Evolutionary conservation across 2,113 vertebrate species (phyloP).

Genomic region (Heterotis niloticus): DNA sequence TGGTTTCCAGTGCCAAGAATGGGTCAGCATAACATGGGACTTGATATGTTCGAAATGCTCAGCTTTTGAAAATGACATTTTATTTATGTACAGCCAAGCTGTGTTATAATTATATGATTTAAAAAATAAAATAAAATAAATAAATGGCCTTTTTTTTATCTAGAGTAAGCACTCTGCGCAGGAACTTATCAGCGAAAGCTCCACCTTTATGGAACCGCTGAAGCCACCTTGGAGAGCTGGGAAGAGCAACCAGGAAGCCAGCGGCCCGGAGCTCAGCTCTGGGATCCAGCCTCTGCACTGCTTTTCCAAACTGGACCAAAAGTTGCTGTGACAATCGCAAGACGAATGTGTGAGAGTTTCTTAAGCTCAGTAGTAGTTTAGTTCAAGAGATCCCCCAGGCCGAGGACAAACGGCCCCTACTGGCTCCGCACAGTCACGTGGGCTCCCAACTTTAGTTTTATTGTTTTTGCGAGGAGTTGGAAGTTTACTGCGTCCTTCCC

Average conservation of each 20-base stretch:
- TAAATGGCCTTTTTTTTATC: conserved; percentile 44
- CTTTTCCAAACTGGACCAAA: conserved; percentile 79
- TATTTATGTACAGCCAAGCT: too few species aligned
- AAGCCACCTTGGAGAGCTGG: conserved; percentile 66
- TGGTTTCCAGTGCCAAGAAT: too few species aligned
- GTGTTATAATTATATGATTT: background rate
- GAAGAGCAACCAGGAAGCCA: conserved; percentile 45
- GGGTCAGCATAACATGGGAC: too few species aligned
- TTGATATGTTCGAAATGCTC: too few species aligned
- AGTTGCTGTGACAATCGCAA: conserved; percentile 95
- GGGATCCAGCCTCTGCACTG: conserved; percentile 33
- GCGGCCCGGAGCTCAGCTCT: conserved; percentile 46
- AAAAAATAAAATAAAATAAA: conserved; percentile 62
- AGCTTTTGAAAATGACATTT: background rate
- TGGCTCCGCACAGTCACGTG: conserved; percentile 99
- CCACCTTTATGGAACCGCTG: conserved; percentile 71
- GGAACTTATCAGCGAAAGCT: conserved; percentile 80
- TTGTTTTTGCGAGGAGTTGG: conserved; percentile 99
- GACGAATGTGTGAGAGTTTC: conserved; percentile 98
- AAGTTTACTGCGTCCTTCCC: conserved; percentile 99
- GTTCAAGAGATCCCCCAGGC: conserved; percentile 94
- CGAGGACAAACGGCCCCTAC: conserved; percentile 95
- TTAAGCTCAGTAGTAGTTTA: conserved; percentile 72
- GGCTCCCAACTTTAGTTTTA: conserved; percentile 99
- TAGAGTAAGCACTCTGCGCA: conserved; percentile 65